Conservation (phyloP, 1,140 invertebrate species). For the Ceratosolen fusciceps region DNA sequence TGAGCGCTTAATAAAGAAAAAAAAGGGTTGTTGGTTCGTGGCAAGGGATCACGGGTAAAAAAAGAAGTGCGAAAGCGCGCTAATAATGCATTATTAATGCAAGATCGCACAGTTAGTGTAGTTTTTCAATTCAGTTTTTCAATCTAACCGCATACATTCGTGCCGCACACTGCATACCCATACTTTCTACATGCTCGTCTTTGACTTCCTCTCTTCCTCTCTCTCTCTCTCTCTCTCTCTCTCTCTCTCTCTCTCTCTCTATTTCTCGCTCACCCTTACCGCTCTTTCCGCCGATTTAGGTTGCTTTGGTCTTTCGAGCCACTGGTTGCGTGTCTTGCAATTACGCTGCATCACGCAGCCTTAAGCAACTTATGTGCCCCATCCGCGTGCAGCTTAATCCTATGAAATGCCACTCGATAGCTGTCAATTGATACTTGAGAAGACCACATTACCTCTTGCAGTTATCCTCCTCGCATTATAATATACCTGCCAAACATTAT, state of each 20-base stretch:
- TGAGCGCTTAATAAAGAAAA: conserved; percentile 6
- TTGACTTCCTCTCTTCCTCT: conserved; percentile 9
- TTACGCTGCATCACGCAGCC: too few relatives aligned
- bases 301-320: background rate
- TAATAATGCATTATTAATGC: background rate
- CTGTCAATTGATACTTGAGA: background rate
- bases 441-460: too few relatives aligned
- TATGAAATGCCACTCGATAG: background rate
- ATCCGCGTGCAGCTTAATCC: background rate
- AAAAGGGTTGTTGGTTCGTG: too few relatives aligned
- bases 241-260: conserved; percentile 32
- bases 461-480: too few relatives aligned
- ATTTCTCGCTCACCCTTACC: too few relatives aligned
- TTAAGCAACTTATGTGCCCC: background rate
- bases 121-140: conserved; percentile 39
- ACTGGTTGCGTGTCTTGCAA: background rate
- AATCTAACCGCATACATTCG: background rate
- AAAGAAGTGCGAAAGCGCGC: too few relatives aligned
- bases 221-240: conserved; percentile 21
- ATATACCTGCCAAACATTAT: too few relatives aligned
- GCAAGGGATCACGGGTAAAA: too few relatives aligned
- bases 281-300: background rate
- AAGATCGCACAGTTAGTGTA: background rate
- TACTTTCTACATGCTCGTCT: conserved; percentile 14
- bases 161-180: background rate